Conservation (phyloP, 2,113 vertebrate species). For the Notothenia rossii region DNA sequence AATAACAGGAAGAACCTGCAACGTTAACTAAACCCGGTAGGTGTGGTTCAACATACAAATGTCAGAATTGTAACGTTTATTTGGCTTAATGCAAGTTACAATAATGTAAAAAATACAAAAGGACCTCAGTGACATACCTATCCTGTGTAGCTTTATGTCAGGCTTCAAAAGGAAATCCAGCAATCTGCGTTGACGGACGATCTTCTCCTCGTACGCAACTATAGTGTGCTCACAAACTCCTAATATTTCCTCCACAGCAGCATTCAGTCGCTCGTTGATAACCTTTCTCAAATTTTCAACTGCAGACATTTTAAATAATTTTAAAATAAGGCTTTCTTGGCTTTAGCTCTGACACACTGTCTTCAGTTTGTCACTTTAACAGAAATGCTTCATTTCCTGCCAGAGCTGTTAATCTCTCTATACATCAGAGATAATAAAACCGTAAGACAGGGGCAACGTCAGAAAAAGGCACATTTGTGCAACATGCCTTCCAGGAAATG, state of each 20-base stretch:
- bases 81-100: background rate
- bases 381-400: background rate
- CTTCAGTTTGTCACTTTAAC: background rate
- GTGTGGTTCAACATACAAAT: background rate
- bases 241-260: background rate
- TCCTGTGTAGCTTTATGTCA: background rate
- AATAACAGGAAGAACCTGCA: background rate
- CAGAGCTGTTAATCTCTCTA: background rate
- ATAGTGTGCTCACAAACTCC: background rate
- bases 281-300: background rate
- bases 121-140: background rate
- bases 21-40: background rate
- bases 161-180: background rate
- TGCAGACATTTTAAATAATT: background rate
- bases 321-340: background rate
- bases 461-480: no score
- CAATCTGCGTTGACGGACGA: background rate
- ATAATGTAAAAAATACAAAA: background rate
- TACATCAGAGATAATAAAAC: background rate
- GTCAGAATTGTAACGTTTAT: no score
- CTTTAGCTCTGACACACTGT: background rate
- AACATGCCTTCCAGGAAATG: background rate
- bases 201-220: background rate
- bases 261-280: background rate
- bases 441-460: no score